phyloP scores from a whole-genome alignment of 2,888 invertebrate species.

The Venusia cambrica region DNA sequence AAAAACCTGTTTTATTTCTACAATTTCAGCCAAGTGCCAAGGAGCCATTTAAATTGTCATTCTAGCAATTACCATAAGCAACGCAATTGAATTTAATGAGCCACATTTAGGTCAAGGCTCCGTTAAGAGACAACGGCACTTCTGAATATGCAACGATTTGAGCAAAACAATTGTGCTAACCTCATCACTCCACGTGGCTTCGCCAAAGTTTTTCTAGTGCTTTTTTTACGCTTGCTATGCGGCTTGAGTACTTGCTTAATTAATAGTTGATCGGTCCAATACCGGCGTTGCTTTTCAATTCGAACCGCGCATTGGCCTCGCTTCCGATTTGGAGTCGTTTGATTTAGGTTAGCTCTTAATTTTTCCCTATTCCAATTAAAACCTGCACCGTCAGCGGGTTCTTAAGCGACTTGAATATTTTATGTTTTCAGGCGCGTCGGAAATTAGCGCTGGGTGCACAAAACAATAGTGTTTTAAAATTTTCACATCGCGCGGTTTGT shows the following conservation, averaged over 20 bases:
- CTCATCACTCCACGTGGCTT: slow-evolving; percentile 10
- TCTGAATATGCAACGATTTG: slow-evolving; percentile 35
- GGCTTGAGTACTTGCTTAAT: slow-evolving; percentile 21
- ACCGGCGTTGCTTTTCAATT: slow-evolving; percentile 21
- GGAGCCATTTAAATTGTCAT: slow-evolving; percentile 64
- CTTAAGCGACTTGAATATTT: slow-evolving; percentile 62
- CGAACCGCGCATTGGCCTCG: slow-evolving; percentile 24
- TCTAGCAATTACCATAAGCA: slow-evolving; percentile 59
- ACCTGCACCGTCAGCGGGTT: slow-evolving; percentile 47
- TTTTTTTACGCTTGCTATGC: slow-evolving; percentile 6
- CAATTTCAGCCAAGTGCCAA: slow-evolving; percentile 48
- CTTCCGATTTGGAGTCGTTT: slow-evolving; percentile 25
- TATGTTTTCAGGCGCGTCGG: slow-evolving; percentile 54
- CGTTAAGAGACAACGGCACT: slow-evolving; percentile 21
- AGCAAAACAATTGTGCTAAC: slow-evolving; percentile 26
- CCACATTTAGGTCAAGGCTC: slow-evolving; percentile 66
- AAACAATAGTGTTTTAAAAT: slow-evolving; percentile 54
- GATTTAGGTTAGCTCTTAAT: slow-evolving; percentile 32
- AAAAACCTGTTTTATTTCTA: slow-evolving; percentile 46
- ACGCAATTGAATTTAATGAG: slow-evolving; percentile 66
- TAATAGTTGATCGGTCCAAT: slow-evolving; percentile 24
- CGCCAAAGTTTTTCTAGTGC: slow-evolving; percentile 1
- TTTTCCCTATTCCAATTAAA: slow-evolving; percentile 54
- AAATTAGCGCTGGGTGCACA: slow-evolving; percentile 60
- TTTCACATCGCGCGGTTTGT: slow-evolving; percentile 39